Evolutionary conservation across 2,113 vertebrate genomes (phyloP).

Genomic region (Galeopterus variegatus): DNA sequence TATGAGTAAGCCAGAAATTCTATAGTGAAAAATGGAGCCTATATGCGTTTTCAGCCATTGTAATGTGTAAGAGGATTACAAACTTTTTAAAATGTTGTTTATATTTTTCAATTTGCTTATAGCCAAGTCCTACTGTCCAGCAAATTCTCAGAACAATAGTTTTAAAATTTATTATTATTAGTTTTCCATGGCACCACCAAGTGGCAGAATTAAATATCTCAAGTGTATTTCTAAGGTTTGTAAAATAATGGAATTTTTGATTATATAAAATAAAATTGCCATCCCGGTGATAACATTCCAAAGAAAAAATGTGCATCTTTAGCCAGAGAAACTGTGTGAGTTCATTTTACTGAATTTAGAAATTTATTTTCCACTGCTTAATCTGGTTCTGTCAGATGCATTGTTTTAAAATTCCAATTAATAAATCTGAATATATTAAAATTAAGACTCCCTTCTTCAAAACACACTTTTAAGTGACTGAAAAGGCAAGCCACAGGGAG

Average conservation of each 20-base stretch:
- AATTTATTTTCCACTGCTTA: conserved; percentile 62
- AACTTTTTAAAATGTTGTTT: not conserved
- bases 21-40: not conserved
- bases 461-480: conserved; percentile 24
- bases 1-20: conserved; percentile 2
- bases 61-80: conserved; percentile 1
- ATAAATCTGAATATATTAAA: conserved; percentile 43
- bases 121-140: not conserved
- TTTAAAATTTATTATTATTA: conserved; percentile 46
- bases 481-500: not conserved
- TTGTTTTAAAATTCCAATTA: conserved; percentile 48
- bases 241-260: conserved; percentile 34
- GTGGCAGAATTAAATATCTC: conserved; percentile 62
- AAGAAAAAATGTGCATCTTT: conserved; percentile 56
- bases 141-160: conserved; percentile 16
- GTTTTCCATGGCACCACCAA: conserved; percentile 72
- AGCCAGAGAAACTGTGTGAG: not conserved
- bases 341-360: conserved; percentile 58
- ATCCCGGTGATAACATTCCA: conserved; percentile 65
- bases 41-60: not conserved
- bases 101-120: conserved; percentile 43
- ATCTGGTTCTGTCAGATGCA: conserved; percentile 24
- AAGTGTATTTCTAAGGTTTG: conserved; percentile 31
- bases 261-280: conserved; percentile 47
- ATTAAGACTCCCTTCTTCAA: conserved; percentile 30